Base-by-base conservation (phyloP, 2,113 vertebrate species). In the Tupaia chinensis region DNA sequence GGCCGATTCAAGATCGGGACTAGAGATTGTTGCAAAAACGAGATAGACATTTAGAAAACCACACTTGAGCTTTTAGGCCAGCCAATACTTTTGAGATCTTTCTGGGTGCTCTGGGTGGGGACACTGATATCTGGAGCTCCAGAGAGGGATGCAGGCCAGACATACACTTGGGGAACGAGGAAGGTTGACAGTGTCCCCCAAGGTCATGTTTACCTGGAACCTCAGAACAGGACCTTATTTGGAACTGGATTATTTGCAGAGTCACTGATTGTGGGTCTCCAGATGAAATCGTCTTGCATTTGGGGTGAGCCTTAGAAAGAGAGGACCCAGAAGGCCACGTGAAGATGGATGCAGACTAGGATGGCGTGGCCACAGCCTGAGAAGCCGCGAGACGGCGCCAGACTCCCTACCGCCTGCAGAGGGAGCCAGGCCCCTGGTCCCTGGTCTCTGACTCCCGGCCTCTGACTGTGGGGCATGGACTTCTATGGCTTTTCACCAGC, bases 331-430 rank as follows among this genome's bases (percentile, higher is more conserved):
- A 34, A 34, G 23, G 15, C 13, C 25, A 1, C 0, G 0, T 1
- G 32, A 13, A 14, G 80, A 6, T 5, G 17, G 32, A 15, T 34
- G 61, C n/a, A 20, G 66, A 16, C 20, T 1, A 1, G 16, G 14
- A 25, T 14, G 4, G 6, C 15, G n/a, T 0, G 3, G 25, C 16
- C 13, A 0, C 15, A 2, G 4, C 44, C 44, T 4, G 44, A 44
- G 44, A 44, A 44, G 44, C 44, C 44, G 44, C 4, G 44, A 44
- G 44, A 44, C 44, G 44, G 44, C 44, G 44, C 44, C 44, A 44
- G 44, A 44, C 44, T 44, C 44, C 44, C 44, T 44, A 5, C 44
- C 16, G 53, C 32, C 53, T 20, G 1, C 1, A 20, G 2, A 7
- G 32, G 60, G 32, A 60, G 15, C 9, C 22, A 15, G 27, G 29